A percentile compares a stretch with the other conserved stretches of the same genome.
Evolutionary conservation across 2,113 vertebrate genomes (phyloP).

Genomic region (Erythrolamprus reginae): DNA sequence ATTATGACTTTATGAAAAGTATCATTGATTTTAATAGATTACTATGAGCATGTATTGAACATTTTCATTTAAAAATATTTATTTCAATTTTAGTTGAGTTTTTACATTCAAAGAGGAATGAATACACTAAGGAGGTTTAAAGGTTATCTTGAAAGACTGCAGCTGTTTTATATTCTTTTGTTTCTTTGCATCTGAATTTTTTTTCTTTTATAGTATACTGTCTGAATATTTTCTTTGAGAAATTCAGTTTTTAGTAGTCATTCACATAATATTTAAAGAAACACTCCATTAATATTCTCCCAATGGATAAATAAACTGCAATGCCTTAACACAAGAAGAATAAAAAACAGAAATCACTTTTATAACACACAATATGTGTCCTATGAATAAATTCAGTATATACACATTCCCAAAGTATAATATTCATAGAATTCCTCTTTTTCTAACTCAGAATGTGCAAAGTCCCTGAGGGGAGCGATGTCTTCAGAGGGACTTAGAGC

Average conservation of each 20-base stretch:
- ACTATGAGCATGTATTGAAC: neutral
- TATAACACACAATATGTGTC: neutral
- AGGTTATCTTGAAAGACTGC: slow-evolving; percentile 25
- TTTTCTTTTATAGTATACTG: slow-evolving; percentile 12
- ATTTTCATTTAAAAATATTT: slow-evolving; percentile 6
- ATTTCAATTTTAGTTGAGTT: slow-evolving; percentile 1
- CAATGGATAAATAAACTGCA: neutral
- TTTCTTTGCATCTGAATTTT: neutral
- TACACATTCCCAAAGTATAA: neutral
- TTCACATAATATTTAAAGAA: slow-evolving; percentile 3
- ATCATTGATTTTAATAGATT: neutral
- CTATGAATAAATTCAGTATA: neutral
- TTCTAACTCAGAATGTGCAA: slow-evolving; percentile 15
- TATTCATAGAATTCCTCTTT: slow-evolving; percentile 5
- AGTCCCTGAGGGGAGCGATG: no score
- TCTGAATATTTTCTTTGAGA: slow-evolving; percentile 36
- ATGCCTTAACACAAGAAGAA: slow-evolving; percentile 13
- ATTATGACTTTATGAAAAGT: neutral
- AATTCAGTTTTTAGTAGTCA: neutral
- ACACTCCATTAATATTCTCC: slow-evolving; percentile 26
- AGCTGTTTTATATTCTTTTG: slow-evolving; percentile 16
- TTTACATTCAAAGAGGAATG: slow-evolving; percentile 10
- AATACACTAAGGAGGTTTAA: slow-evolving; percentile 23
- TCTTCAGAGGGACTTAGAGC: no score
- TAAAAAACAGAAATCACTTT: slow-evolving; percentile 16